Evolutionary conservation across 1,140 invertebrate species (phyloP), one percentile per base, ranked within the genome.

Genomic region (Drosophila pachea): DNA sequence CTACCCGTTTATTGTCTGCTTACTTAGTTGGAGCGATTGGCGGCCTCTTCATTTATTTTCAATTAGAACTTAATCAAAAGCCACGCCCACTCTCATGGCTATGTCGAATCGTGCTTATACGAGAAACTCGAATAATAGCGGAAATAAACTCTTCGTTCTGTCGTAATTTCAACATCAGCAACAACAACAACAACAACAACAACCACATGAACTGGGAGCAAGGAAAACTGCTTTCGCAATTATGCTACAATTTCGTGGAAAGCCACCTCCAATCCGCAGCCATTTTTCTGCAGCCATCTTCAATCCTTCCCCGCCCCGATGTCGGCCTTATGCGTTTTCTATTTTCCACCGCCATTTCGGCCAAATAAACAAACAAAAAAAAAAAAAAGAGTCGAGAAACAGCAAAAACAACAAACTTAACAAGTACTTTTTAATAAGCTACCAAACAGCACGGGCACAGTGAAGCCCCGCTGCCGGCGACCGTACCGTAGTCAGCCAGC

Each of bases 1-100:
- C 59, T 75, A 3, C 22, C 22, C 22, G 22, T 42, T 42, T 50
- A 69, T 79, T 65, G 78, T 52, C 48, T 62, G 35, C 43, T 43
- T 59, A 49, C 75, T 78, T 64, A 75, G 64, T n/a, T 76, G 67
- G 55, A 74, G 52, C 76, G 68, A 50, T n/a, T 11, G 12, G 8
- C 33, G 6, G 36, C 45, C 40, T 66, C 66, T 74, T 67, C 65
- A 76, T 74, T 77, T 82, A 70, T 74, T 82, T 81, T 58, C 74
- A 82, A 77, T 81, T 82, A 81, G 77, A 81, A 82, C 78, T 76
- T 75, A 77, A 81, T 81, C 77, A 77, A 70, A 81, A 68, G 62
- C 63, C 43, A 58, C 45, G 38, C 12, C 35, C 48, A 7, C 7
- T 12, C 50, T 5, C 53, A 7, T n/a, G n/a, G n/a, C n/a, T n/a